phyloP scores from a whole-genome alignment of 1,140 invertebrate species.

The Sinella curviseta region DNA sequence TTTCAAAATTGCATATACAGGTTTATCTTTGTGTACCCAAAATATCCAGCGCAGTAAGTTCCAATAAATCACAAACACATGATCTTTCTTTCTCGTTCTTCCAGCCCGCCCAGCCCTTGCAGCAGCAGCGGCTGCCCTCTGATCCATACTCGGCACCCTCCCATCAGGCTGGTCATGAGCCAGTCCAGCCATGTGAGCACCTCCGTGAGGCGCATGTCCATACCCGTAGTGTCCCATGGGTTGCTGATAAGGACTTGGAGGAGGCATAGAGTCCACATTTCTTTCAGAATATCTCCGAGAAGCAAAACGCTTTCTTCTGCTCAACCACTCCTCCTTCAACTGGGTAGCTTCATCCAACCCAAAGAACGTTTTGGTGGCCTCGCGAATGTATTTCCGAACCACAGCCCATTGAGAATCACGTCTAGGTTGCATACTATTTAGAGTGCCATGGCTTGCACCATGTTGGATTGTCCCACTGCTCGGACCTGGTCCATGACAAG shows the following conservation, averaged over 20 bases:
- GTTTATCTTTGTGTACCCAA: slow-evolving; percentile 42
- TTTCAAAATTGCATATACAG: no score
- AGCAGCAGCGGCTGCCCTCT: not conserved
- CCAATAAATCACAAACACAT: slow-evolving; percentile 49
- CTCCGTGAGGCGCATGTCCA: not conserved
- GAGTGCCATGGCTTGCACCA: slow-evolving; percentile 1
- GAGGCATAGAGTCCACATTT: slow-evolving; percentile 49
- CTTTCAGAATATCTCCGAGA: slow-evolving; percentile 47
- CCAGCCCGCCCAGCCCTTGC: slow-evolving; percentile 13
- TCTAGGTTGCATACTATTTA: slow-evolving; percentile 8
- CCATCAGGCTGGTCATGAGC: slow-evolving; percentile 38
- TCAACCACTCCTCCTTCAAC: slow-evolving; percentile 49
- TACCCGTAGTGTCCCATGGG: slow-evolving; percentile 17
- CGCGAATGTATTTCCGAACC: slow-evolving; percentile 39
- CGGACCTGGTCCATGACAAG: not conserved
- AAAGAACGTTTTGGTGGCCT: slow-evolving; percentile 47
- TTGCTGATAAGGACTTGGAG: slow-evolving; percentile 46
- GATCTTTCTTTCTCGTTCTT: slow-evolving; percentile 48
- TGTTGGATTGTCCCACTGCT: not conserved
- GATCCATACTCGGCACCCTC: slow-evolving; percentile 34
- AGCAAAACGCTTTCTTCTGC: slow-evolving; percentile 46
- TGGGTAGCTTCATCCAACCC: slow-evolving; percentile 30
- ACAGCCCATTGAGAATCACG: slow-evolving; percentile 38
- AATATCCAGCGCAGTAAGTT: slow-evolving; percentile 48
- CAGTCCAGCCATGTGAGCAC: not conserved